Evolutionary conservation across 2,888 invertebrate genomes (phyloP).

Genomic region (Drosophila recens): DNA sequence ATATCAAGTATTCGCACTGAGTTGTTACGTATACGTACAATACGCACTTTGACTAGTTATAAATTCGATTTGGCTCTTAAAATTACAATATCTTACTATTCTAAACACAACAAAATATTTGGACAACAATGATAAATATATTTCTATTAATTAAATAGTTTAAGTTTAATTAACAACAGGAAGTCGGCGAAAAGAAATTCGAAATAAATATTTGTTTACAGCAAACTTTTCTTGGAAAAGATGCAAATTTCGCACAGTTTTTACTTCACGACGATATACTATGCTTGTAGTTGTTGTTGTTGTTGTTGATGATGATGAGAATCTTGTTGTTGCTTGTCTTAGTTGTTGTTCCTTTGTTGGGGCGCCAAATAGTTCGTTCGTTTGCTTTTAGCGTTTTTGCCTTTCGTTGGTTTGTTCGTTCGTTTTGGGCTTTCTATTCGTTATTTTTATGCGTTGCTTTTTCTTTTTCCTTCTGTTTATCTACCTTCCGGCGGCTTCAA

Average conservation of each 20-base stretch:
- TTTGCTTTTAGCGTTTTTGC: slow-evolving; percentile 26
- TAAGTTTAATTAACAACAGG: slow-evolving; percentile 36
- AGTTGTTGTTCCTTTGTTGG: slow-evolving; percentile 36
- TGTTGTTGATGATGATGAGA: slow-evolving; percentile 35
- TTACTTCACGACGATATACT: slow-evolving; percentile 16
- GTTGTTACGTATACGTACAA: slow-evolving; percentile 66
- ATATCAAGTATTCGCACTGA: slow-evolving; percentile 71
- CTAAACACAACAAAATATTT: slow-evolving; percentile 40
- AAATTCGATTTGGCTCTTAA: slow-evolving; percentile 54
- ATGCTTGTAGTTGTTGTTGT: slow-evolving; percentile 35
- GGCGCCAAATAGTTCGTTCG: slow-evolving; percentile 57
- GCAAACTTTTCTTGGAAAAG: slow-evolving; percentile 75
- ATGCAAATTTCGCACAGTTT: slow-evolving; percentile 43
- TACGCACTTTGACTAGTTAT: slow-evolving; percentile 61
- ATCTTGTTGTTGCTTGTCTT: slow-evolving; percentile 40
- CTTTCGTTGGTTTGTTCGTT: slow-evolving; percentile 56
- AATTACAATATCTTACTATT: slow-evolving; percentile 3
- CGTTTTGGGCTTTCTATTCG: slow-evolving; percentile 50
- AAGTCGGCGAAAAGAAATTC: slow-evolving; percentile 25
- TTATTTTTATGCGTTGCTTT: slow-evolving; percentile 33
- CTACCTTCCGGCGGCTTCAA: slow-evolving; percentile 72
- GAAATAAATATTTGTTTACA: slow-evolving; percentile 58
- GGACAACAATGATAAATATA: slow-evolving; percentile 58
- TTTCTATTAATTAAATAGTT: slow-evolving; percentile 17
- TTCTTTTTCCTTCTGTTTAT: slow-evolving; percentile 4